Evolutionary conservation across 2,797 vertebrate species (phyloP).

Genomic region (Pelochelys cantorii): DNA sequence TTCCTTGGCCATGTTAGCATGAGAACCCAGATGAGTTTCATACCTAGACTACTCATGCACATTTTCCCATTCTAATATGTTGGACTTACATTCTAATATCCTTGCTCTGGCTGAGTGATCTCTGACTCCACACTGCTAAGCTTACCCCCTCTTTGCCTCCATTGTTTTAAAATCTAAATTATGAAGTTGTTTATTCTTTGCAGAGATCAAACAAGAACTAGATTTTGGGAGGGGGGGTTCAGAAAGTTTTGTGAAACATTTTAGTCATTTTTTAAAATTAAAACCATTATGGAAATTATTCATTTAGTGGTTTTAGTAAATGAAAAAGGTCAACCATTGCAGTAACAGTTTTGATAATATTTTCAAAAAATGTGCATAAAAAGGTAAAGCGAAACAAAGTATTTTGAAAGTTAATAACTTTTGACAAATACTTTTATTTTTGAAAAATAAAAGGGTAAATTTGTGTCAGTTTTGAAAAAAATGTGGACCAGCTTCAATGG

Average conservation of each 20-base stretch:
- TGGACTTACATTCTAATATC: neutral
- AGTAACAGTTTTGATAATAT: neutral
- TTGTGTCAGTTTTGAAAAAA: neutral
- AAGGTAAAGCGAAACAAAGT: neutral
- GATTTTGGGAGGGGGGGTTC: neutral
- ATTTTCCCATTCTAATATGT: neutral
- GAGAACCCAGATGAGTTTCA: accelerated
- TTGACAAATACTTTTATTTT: neutral
- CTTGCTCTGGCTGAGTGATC: neutral
- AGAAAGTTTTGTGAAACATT: neutral
- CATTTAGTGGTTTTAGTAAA: neutral
- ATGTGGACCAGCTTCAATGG: neutral
- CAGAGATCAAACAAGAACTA: accelerated
- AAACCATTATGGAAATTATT: neutral
- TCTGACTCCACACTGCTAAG: neutral
- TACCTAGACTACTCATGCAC: neutral
- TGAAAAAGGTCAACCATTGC: neutral
- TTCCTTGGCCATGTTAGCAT: neutral
- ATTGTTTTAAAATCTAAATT: neutral
- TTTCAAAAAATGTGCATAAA: neutral
- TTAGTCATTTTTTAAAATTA: neutral
- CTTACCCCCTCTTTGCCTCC: too few relatives aligned
- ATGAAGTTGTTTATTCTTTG: neutral
- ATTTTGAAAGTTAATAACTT: neutral
- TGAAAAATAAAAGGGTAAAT: neutral